phyloP scores from a whole-genome alignment of 30 jellyfish, hydroid and myxozoan species.

The Pelagia noctiluca region DNA sequence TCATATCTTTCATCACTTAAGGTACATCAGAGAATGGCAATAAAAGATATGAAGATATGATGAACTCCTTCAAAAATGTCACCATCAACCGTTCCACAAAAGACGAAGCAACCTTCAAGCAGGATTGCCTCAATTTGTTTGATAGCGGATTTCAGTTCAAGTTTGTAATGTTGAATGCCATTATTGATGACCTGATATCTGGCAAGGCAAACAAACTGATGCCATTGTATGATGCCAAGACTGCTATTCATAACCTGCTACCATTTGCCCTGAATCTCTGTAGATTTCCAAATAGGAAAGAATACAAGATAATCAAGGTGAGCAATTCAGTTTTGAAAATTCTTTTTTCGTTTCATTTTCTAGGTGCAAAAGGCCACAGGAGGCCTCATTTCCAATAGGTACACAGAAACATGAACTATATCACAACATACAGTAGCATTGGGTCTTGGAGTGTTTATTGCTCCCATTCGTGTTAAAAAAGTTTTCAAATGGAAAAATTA shows the following conservation, averaged over 20 bases:
- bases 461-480: no score
- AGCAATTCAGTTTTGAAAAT: not conserved
- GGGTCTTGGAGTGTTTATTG: no score
- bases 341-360: not conserved
- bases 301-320: constrained; percentile 59
- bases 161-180: constrained; percentile 1
- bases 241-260: constrained; percentile 43
- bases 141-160: constrained; percentile 50
- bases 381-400: no score
- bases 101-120: constrained; percentile 13
- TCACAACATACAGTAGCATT: no score
- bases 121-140: constrained; percentile 19
- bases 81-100: not conserved
- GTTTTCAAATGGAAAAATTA: no score
- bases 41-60: no score
- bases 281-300: constrained; percentile 49
- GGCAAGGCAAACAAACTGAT: not conserved
- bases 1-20: no score
- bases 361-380: not conserved
- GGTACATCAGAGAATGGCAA: no score
- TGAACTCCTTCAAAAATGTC: not conserved
- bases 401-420: no score
- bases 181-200: constrained; percentile 14
- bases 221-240: constrained; percentile 33
- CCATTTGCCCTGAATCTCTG: constrained; percentile 62